Evolutionary conservation across 2,113 vertebrate species (phyloP).

Genomic region (Rhegmatorhina hoffmannsi): DNA sequence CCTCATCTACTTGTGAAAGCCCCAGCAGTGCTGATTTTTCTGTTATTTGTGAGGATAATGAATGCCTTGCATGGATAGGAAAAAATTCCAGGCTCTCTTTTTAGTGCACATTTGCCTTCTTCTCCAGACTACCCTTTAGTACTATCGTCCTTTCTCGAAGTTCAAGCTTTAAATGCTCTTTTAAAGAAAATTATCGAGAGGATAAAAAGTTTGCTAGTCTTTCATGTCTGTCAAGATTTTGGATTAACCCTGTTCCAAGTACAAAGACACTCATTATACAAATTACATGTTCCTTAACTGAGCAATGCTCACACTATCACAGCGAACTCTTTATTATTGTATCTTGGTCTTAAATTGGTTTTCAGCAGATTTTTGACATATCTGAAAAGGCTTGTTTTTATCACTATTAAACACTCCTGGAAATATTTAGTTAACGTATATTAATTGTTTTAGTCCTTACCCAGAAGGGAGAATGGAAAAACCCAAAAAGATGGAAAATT

Average conservation of each 20-base stretch:
- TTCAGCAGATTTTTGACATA: background rate
- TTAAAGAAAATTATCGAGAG: background rate
- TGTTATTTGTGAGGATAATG: conserved; percentile 57
- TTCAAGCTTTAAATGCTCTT: background rate
- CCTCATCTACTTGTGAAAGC: conserved; percentile 62
- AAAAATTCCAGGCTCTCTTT: conserved; percentile 32
- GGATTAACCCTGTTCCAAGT: background rate
- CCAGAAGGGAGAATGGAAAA: background rate
- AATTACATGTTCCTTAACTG: background rate
- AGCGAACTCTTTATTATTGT: background rate
- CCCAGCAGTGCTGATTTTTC: conserved; percentile 55
- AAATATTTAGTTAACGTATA: background rate
- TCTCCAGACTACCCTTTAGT: background rate
- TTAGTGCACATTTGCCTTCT: background rate
- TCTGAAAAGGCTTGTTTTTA: background rate
- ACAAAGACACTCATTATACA: background rate
- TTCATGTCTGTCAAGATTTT: background rate
- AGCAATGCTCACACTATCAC: background rate
- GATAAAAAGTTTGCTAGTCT: background rate
- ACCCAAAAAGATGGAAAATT: background rate
- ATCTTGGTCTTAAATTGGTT: background rate
- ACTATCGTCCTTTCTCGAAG: background rate
- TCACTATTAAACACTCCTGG: background rate
- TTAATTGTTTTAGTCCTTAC: background rate
- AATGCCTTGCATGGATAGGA: conserved; percentile 43